Evolutionary conservation across 1,140 invertebrate genomes (phyloP).

Genomic region (Eurosta solidaginis): DNA sequence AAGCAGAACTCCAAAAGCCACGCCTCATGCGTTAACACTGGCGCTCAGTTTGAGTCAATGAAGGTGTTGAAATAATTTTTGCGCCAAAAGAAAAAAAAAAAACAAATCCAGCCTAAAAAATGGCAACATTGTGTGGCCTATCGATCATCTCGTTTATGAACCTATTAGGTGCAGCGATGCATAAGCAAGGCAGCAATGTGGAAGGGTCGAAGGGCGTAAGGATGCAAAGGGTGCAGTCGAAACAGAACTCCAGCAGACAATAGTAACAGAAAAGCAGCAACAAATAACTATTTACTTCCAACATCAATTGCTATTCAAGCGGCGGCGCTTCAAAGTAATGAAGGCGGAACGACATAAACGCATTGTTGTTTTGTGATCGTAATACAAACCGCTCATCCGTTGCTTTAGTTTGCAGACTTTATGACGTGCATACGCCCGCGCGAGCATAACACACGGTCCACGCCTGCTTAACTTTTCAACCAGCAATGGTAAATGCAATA

Average conservation of each 20-base stretch:
- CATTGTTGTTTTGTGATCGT: background rate
- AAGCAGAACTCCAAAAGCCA: background rate
- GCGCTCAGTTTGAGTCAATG: background rate
- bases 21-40: background rate
- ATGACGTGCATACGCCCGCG: background rate
- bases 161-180: slow-evolving; percentile 8
- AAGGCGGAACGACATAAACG: background rate
- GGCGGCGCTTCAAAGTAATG: background rate
- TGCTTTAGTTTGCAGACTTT: background rate
- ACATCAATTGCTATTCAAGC: background rate
- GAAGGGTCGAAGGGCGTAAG: background rate
- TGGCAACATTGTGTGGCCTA: slow-evolving; percentile 22
- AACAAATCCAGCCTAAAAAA: background rate
- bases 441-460: background rate
- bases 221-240: too few relatives aligned
- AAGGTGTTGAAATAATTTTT: background rate
- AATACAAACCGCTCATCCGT: background rate
- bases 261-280: background rate
- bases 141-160: slow-evolving; percentile 25
- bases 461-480: background rate
- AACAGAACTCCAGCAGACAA: too few relatives aligned
- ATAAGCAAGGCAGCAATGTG: background rate
- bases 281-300: background rate
- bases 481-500: background rate
- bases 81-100: background rate